Evolutionary conservation across 2,888 invertebrate species (phyloP).

Genomic region (Thera obeliscata): DNA sequence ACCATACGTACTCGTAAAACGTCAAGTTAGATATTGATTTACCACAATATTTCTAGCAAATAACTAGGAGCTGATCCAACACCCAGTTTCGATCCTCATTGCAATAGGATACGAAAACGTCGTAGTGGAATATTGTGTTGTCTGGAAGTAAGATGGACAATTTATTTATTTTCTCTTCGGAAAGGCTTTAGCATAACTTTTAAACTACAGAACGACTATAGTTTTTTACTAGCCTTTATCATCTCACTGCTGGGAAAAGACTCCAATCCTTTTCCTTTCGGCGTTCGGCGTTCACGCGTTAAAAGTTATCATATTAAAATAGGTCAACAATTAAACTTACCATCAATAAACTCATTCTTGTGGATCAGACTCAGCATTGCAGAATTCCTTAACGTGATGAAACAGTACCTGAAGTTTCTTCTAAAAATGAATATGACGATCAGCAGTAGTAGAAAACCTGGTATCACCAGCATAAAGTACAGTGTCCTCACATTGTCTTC

Average conservation of each 20-base stretch:
- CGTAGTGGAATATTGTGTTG: constrained; percentile 78
- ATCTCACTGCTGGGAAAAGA: no score
- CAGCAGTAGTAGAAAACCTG: constrained; percentile 52
- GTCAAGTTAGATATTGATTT: no score
- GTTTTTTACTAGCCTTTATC: no score
- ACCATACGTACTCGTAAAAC: no score
- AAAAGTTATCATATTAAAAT: no score
- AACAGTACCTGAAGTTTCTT: constrained; percentile 85
- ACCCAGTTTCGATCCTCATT: constrained; percentile 87
- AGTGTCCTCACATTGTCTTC: constrained; percentile 43
- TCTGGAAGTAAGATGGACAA: constrained; percentile 52
- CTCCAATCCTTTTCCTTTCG: no score
- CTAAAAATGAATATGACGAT: constrained; percentile 57
- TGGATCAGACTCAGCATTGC: constrained; percentile 81
- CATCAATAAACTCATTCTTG: no score
- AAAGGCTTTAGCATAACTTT: no score
- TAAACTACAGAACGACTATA: no score
- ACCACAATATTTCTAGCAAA: not conserved
- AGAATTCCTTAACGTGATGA: constrained; percentile 84
- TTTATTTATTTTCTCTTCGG: no score
- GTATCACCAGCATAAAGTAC: constrained; percentile 52
- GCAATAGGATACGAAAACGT: constrained; percentile 89
- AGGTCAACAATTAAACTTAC: constrained; percentile 40
- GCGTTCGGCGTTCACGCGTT: no score
- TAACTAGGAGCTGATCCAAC: constrained; percentile 80